These are phyloP conservation scores for Drosophila obscura DNA, from an alignment of 1,140 invertebrate species.

Conservation along the genomic window DNA sequence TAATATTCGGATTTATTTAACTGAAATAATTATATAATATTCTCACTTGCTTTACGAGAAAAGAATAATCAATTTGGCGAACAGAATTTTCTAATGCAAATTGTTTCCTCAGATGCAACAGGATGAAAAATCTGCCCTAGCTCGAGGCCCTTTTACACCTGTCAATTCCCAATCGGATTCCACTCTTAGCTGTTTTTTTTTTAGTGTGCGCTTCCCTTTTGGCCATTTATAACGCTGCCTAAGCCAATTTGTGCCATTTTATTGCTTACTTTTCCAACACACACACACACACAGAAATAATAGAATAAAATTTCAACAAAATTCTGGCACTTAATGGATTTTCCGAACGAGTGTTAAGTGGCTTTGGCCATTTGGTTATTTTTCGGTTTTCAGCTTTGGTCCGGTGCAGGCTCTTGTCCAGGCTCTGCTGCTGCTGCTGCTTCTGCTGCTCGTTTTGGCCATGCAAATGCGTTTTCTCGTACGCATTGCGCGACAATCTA, in stretches of 20 bases:
- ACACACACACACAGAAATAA: conserved; percentile 10
- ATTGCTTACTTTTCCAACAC: conserved; percentile 4
- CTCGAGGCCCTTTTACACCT: no score
- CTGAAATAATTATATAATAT: no score
- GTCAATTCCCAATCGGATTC: not conserved
- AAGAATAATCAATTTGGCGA: no score
- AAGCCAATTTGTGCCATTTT: conserved; percentile 42
- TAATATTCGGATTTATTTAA: no score
- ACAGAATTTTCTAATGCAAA: no score
- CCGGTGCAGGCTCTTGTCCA: no score
- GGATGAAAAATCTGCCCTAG: no score
- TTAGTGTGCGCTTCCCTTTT: not conserved
- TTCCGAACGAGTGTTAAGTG: conserved; percentile 67
- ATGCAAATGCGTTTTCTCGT: conserved; percentile 54
- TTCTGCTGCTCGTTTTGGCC: not conserved
- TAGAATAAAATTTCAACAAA: conserved; percentile 38
- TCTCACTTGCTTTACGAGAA: no score
- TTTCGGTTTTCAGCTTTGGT: conserved; percentile 8
- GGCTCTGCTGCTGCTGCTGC: not conserved
- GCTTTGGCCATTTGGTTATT: conserved; percentile 70
- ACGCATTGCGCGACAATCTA: conserved; percentile 66
- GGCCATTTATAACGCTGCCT: not conserved
- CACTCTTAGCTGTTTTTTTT: not conserved
- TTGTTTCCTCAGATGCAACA: no score
- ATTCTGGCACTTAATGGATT: conserved; percentile 71